Evolutionary conservation across 2,113 vertebrate species (phyloP).

Genomic region (Serranochromis macrocephalus): DNA sequence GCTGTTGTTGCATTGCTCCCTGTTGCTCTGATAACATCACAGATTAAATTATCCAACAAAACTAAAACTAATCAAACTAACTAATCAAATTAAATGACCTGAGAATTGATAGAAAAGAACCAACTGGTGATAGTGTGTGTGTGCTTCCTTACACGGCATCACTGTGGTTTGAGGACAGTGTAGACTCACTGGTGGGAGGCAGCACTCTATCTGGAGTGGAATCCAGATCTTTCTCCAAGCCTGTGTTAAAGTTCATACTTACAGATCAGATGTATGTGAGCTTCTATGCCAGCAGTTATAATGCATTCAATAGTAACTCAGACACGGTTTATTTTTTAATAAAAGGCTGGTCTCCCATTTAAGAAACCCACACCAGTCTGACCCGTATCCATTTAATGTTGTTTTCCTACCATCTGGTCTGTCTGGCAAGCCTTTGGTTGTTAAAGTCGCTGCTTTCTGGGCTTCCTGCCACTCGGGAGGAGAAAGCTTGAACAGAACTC

Average conservation of each 20-base stretch:
- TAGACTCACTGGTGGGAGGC: background rate
- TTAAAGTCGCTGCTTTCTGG: slow-evolving; percentile 35
- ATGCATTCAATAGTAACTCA: background rate
- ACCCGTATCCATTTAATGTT: background rate
- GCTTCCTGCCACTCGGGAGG: slow-evolving; percentile 79
- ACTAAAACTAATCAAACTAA: background rate
- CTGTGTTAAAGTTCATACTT: background rate
- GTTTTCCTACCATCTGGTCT: background rate
- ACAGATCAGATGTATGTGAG: background rate
- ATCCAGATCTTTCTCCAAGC: background rate
- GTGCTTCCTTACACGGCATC: slow-evolving; percentile 18
- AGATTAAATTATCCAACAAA: background rate
- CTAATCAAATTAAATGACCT: background rate
- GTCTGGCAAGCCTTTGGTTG: background rate
- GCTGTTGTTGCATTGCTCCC: background rate
- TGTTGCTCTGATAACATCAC: background rate
- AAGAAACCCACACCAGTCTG: background rate
- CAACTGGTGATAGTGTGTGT: background rate
- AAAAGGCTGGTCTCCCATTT: background rate
- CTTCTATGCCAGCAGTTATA: background rate
- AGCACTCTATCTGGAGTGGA: background rate
- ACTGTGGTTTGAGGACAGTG: background rate
- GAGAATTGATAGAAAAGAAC: background rate
- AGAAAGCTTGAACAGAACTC: slow-evolving; percentile 80
- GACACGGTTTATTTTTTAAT: background rate